Evolutionary conservation across 1,140 invertebrate genomes (phyloP), one percentile per base, ranked within the genome.

Genomic region (Trissolcus basalis): DNA sequence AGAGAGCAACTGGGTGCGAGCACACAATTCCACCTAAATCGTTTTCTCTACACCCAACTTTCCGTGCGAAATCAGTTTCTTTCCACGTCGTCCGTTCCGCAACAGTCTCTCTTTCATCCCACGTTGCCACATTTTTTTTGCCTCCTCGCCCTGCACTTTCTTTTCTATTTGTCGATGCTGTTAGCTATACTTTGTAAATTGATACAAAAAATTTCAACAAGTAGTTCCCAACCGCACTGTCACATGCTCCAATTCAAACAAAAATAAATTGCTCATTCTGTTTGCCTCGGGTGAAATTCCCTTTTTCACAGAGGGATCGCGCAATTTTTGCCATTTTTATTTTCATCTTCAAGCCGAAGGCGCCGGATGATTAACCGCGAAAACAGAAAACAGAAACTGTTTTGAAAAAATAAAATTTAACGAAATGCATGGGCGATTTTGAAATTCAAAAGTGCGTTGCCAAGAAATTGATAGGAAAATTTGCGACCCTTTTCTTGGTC

Each of bases 1-100:
- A 35, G 44, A 36, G 39, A 27, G 2, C 2, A 27, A 27, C 36
- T n/a, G 49, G 19, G 32, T 19, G 41, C 35, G 45, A 36, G 64
- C 61, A 58, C 55, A 68, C 76, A 81, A 81, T 81, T 80, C 78
- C 78, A 64, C 73, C 73, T n/a, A 77, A 77, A 82, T 77, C 80
- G 73, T 81, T 82, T 75, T 81, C 69, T 68, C 67, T 65, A 32
- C 71, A 64, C 41, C 67, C 48, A 55, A 11, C 39, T 72, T 58
- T 16, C 75, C 81, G 64, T 75, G 73, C 60, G 65, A 81, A 82
- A 82, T 82, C 78, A 79, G 73, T 77, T 81, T 79, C 51, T 68
- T 79, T 80, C 76, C 77, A 55, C 58, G 55, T 72, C 74, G 67
- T 50, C 64, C 73, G 67, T 68, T 75, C 33, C 59, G 36, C 15